Percentiles rank a stretch among this genome's conserved stretches.
Evolutionary conservation across 2,113 vertebrate species (phyloP).

Genomic region (Pachypanchax playfairii): DNA sequence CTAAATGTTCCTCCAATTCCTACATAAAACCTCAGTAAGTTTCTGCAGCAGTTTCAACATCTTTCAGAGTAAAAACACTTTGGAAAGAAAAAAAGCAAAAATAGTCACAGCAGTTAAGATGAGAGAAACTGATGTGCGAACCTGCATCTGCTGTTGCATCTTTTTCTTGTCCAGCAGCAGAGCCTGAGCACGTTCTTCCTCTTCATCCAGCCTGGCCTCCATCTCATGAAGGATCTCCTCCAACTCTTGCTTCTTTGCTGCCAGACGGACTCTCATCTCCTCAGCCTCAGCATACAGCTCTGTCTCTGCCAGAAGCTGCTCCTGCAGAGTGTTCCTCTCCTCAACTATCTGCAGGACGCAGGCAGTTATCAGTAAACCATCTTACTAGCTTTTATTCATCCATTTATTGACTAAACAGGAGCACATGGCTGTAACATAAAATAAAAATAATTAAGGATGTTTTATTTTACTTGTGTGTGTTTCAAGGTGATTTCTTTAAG

Average conservation of each 20-base stretch:
- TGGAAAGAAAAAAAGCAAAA: background rate
- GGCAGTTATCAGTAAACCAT: too few relatives aligned
- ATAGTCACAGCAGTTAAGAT: background rate
- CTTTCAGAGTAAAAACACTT: background rate
- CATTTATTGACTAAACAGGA: background rate
- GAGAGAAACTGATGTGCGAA: slow-evolving; percentile 43
- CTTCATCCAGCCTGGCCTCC: slow-evolving; percentile 93
- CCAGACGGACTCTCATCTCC: slow-evolving; percentile 92
- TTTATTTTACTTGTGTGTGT: slow-evolving; percentile 83
- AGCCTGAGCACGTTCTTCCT: slow-evolving; percentile 88
- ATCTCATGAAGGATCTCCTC: slow-evolving; percentile 96
- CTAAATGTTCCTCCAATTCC: slow-evolving; percentile 93
- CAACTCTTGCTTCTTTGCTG: slow-evolving; percentile 92
- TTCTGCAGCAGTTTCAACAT: background rate
- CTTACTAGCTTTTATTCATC: background rate
- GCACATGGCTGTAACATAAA: background rate
- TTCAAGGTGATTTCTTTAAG: slow-evolving; percentile 89
- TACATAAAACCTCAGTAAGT: slow-evolving; percentile 47
- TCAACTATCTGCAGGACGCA: slow-evolving; percentile 75
- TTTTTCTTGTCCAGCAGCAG: slow-evolving; percentile 91
- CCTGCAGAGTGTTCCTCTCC: slow-evolving; percentile 89
- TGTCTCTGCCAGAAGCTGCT: slow-evolving; percentile 92
- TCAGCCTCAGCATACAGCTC: slow-evolving; percentile 93
- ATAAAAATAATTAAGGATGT: background rate
- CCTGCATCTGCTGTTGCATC: slow-evolving; percentile 96